Conservation (phyloP, 2,797 vertebrate genomes). For the Enteromius afrohamiltoni region DNA sequence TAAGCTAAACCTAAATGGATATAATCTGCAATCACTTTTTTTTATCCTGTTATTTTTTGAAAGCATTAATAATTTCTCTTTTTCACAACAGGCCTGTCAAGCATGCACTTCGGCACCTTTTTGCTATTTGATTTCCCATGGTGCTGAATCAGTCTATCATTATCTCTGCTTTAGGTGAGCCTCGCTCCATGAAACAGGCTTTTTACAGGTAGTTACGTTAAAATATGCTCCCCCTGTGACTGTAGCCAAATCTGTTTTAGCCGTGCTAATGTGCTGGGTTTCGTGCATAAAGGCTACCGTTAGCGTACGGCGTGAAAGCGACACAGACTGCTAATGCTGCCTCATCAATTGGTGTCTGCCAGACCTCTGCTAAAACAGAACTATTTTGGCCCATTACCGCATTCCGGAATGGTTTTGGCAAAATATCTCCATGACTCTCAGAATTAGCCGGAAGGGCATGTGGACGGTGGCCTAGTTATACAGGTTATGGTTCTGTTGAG, state of each 20-base stretch:
- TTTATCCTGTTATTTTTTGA: constrained; percentile 36
- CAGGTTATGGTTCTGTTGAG: constrained; percentile 19
- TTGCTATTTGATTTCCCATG: constrained; percentile 39
- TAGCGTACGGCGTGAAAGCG: not conserved
- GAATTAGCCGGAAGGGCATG: constrained; percentile 20
- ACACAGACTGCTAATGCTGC: constrained; percentile 34
- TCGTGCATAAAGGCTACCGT: constrained; percentile 30
- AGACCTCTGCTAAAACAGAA: constrained; percentile 40
- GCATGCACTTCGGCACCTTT: constrained; percentile 42
- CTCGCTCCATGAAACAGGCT: constrained; percentile 41
- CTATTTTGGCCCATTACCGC: constrained; percentile 41
- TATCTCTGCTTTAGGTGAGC: constrained; percentile 46
- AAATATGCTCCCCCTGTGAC: constrained; percentile 48
- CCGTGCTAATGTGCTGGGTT: constrained; percentile 36
- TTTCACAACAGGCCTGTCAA: constrained; percentile 46
- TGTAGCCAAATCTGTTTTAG: constrained; percentile 40
- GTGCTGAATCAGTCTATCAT: constrained; percentile 45
- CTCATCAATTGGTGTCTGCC: constrained; percentile 30
- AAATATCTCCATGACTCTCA: constrained; percentile 31
- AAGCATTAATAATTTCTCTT: constrained; percentile 50
- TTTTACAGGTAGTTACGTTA: constrained; percentile 48
- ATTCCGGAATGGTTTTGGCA: constrained; percentile 25
- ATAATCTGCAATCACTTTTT: constrained; percentile 34
- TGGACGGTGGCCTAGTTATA: constrained; percentile 2
- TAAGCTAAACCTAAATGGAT: constrained; percentile 39